Evolutionary conservation across 2,888 invertebrate species (phyloP), one percentile per base, ranked within the genome.

Genomic region (Drosophila borealis): DNA sequence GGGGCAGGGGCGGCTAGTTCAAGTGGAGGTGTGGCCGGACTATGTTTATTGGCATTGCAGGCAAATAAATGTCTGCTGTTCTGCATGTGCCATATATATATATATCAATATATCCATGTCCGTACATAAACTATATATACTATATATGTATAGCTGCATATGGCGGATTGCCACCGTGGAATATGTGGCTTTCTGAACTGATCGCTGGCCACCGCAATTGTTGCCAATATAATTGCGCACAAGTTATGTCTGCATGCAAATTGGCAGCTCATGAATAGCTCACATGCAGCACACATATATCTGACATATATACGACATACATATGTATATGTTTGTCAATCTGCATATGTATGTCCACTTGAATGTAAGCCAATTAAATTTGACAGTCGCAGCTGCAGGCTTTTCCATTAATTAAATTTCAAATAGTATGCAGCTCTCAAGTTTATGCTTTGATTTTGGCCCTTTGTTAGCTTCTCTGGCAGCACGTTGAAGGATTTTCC

Each of bases 231-330:
- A 73, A 69, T 73, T 57, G 64, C 36, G 36, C n/a, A 21, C 14
- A 39, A 53, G 48, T 65, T 50, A 51, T 53, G 63, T 56, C 53
- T 57, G 61, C 59, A 79, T 65, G 59, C 45, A 62, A 72, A 78
- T 78, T 72, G 68, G 13, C 69, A 59, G 48, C 48, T 63, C 64
- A 51, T 56, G 62, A 67, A 63, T 60, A 60, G 50, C 25, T 46
- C 41, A 65, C 39, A 46, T 29, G 41, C 44, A n/a, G 39, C 14
- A 59, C 37, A 14, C 17, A 19, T 21, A 19, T 21, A 44, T 17
- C 11, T 41, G 25, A 13, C 19, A 44, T 42, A 41, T 36, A 13
- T 33, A 0, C n/a, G 10, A 25, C 21, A 59, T 37, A 17, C 17
- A 19, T 41, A 3, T 0, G 5, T 6, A 5, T 34, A 14, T 19